Evolutionary conservation across 2,888 invertebrate species (phyloP).

Genomic region (Limnephilus auricula): DNA sequence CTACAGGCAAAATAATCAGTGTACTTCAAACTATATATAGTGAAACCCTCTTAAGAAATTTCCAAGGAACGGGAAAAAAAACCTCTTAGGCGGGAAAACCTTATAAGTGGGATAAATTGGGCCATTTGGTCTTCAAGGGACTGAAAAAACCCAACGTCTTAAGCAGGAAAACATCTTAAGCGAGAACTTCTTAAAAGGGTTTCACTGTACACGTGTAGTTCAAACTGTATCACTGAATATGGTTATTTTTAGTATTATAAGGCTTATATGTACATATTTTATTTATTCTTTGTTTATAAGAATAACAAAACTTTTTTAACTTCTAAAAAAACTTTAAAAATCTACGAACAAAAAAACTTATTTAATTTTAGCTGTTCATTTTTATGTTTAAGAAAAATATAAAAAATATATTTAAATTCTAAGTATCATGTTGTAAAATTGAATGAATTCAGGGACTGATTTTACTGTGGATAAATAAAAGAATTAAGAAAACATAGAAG

Average conservation of each 20-base stretch:
- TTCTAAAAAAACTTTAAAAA: not conserved
- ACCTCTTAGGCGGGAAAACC: no score
- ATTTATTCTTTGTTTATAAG: not conserved
- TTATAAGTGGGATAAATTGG: no score
- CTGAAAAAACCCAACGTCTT: no score
- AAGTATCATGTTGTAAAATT: constrained; percentile 2
- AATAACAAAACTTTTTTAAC: not conserved
- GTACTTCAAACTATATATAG: not conserved
- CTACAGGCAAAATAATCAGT: not conserved
- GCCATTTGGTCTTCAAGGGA: no score
- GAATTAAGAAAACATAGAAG: not conserved
- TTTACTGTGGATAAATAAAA: not conserved
- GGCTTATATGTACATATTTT: not conserved
- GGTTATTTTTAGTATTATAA: not conserved
- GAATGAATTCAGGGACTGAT: not conserved
- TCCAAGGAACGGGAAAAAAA: no score
- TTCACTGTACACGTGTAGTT: not conserved
- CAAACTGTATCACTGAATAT: not conserved
- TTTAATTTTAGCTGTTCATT: not conserved
- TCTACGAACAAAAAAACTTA: not conserved
- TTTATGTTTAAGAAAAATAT: not conserved
- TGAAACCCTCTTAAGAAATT: no score
- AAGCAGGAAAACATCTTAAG: no score
- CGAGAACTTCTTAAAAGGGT: no score
- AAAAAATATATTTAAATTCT: not conserved